Evolutionary conservation across 2,797 vertebrate genomes (phyloP).

Genomic region (Xerus rutilus): DNA sequence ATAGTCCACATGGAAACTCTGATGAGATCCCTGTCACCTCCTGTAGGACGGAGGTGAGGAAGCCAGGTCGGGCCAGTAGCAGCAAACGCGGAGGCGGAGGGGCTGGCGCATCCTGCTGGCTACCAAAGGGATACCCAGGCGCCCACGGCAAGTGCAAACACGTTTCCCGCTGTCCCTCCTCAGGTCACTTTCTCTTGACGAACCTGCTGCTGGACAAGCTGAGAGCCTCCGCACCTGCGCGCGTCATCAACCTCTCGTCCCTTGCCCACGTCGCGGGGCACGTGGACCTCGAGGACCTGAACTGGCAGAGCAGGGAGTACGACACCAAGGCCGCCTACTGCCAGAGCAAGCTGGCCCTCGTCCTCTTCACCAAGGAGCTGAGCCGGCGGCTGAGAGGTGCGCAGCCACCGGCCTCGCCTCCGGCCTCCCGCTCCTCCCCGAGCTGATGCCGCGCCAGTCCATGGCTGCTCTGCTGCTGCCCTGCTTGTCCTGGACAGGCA

Average conservation of each 20-base stretch:
- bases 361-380: slow-evolving; percentile 93
- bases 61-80: neutral
- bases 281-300: slow-evolving; percentile 93
- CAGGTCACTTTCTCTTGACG: slow-evolving; percentile 94
- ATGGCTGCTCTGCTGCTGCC: no score
- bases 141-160: no score
- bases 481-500: neutral
- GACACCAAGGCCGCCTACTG: slow-evolving; percentile 94
- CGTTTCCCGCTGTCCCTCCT: neutral
- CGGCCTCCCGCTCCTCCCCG: accelerated
- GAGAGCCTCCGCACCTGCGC: slow-evolving; percentile 91
- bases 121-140: no score
- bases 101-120: accelerated
- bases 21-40: neutral
- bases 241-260: slow-evolving; percentile 93
- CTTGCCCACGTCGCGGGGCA: slow-evolving; percentile 92
- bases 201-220: slow-evolving; percentile 93
- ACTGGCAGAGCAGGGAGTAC: slow-evolving; percentile 93
- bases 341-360: slow-evolving; percentile 94
- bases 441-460: accelerated
- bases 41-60: neutral
- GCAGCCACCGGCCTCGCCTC: neutral
- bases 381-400: slow-evolving; percentile 91
- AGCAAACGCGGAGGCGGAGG: neutral
- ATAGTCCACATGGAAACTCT: neutral